Percentiles rank a stretch among this genome's conserved stretches.
Conservation (phyloP, 2,888 invertebrate genomes). For the Andrena trimmerana region DNA sequence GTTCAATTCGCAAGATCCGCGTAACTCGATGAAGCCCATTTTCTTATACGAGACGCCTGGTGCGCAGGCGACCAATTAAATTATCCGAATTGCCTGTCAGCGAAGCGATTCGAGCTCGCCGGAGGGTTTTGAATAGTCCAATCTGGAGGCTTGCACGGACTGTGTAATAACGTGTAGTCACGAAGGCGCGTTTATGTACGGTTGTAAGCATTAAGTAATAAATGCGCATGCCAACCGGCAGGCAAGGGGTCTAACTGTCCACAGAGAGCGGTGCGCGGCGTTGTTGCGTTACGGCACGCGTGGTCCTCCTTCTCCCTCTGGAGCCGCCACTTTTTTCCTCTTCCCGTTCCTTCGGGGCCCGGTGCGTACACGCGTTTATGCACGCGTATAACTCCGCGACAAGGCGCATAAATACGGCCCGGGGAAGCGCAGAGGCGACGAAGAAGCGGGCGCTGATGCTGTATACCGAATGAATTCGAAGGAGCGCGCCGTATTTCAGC, state of each 20-base stretch:
- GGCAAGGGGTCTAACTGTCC: slow-evolving; percentile 64
- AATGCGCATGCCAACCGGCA: slow-evolving; percentile 59
- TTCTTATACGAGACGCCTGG: slow-evolving; percentile 10
- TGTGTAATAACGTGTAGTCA: slow-evolving; percentile 52
- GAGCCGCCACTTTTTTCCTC: not conserved
- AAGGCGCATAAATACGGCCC: slow-evolving; percentile 30
- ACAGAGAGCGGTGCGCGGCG: slow-evolving; percentile 16
- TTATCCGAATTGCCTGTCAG: slow-evolving; percentile 60
- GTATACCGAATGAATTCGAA: slow-evolving; percentile 47
- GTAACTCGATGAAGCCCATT: not conserved
- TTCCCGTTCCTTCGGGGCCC: not conserved
- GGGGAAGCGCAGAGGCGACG: slow-evolving; percentile 20
- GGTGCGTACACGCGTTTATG: slow-evolving; percentile 25
- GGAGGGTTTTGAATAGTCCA: slow-evolving; percentile 48
- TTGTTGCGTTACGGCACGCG: slow-evolving; percentile 52
- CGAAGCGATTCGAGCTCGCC: slow-evolving; percentile 44
- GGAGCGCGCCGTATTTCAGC: slow-evolving; percentile 55
- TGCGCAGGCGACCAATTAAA: slow-evolving; percentile 41
- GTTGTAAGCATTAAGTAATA: slow-evolving; percentile 61
- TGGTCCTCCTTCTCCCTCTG: slow-evolving; percentile 18
- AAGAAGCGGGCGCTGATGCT: slow-evolving; percentile 10
- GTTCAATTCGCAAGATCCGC: slow-evolving; percentile 1
- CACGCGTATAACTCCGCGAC: slow-evolving; percentile 41
- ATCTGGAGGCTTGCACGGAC: slow-evolving; percentile 42
- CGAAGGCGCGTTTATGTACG: slow-evolving; percentile 50